Base-by-base conservation (phyloP, 2,888 invertebrate genomes). In the Acanthosepion lycidas region DNA sequence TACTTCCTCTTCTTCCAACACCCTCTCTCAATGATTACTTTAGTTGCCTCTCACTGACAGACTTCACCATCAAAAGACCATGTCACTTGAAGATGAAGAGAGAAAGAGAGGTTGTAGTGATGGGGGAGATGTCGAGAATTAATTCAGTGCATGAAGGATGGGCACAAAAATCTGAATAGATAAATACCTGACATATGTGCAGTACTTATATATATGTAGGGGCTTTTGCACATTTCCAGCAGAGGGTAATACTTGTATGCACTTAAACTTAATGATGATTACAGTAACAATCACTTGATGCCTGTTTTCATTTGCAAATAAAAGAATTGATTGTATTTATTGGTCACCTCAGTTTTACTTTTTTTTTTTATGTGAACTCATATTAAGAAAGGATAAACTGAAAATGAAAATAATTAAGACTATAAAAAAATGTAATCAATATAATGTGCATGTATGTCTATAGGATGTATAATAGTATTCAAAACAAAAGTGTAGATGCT, bases 41-140 rank as follows among this genome's bases (percentile, higher is more conserved):
- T 3, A 78, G 9, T 78, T 78, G 28, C 78, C n/a, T 12, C n/a
- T 28, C 9, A n/a, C n/a, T n/a, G 12, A n/a, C 9, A 78, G 78
- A 78, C n/a, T 18, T 12, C n/a, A 4, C 78, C 78, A 78, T n/a
- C 78, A 78, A 78, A 78, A 78, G 78, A 78, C 78, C 78, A 15
- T 78, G n/a, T 78, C n/a, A 78, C n/a, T 33, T n/a, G n/a, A 78
- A 78, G 78, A 78, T n/a, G 78, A 78, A 78, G 78, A n/a, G 78
- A n/a, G n/a, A 78, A n/a, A 78, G 78, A n/a, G n/a, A 78, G 33
- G 33, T 33, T n/a, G 15, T 78, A 78, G 33, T n/a, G 78, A n/a
- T n/a, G n/a, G 78, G 78, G 6, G 78, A 12, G 78, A 12, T 78
- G 78, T 78, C 33, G 1, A 33, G n/a, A 78, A 78, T 64, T 23